Evolutionary conservation across 2,888 invertebrate genomes (phyloP).

Genomic region (Diadegma fenestrale): DNA sequence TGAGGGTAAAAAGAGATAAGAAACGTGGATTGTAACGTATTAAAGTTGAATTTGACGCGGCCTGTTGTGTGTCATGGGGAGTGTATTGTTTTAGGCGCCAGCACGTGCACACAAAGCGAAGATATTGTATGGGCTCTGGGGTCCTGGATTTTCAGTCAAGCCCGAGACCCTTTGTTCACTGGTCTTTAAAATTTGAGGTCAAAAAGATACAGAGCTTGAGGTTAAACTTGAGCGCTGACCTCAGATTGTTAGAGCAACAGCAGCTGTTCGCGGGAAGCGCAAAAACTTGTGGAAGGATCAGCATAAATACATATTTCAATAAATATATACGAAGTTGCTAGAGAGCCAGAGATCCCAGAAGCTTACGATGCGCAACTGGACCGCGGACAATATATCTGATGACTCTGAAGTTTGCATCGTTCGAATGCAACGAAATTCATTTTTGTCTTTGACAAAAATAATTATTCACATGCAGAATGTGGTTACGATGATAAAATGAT

Average conservation of each 20-base stretch:
- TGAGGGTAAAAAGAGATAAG: constrained; percentile 25
- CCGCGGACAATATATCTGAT: constrained; percentile 18
- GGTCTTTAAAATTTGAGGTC: constrained; percentile 6
- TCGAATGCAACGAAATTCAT: no score
- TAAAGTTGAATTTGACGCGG: constrained; percentile 8
- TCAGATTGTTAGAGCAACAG: not conserved
- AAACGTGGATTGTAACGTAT: constrained; percentile 8
- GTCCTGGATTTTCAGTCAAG: not conserved
- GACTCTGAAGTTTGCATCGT: no score
- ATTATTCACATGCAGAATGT: no score
- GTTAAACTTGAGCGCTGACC: constrained; percentile 1
- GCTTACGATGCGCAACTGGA: constrained; percentile 12
- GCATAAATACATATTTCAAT: constrained; percentile 19
- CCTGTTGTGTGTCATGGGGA: not conserved
- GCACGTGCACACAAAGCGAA: constrained; percentile 14
- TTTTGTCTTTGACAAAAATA: no score
- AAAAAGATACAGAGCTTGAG: constrained; percentile 1
- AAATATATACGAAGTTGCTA: not conserved
- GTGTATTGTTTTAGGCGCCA: constrained; percentile 14
- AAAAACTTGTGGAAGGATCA: not conserved
- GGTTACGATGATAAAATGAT: no score
- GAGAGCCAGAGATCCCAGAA: not conserved
- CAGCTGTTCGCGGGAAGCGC: not conserved
- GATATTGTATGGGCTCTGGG: not conserved
- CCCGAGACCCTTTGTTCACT: not conserved